A percentile compares a stretch with the other conserved stretches of the same genome.
These are phyloP conservation scores for Drosophila hawaiiensis DNA, from an alignment of 2,888 invertebrate species.

Conservation along the genomic window DNA sequence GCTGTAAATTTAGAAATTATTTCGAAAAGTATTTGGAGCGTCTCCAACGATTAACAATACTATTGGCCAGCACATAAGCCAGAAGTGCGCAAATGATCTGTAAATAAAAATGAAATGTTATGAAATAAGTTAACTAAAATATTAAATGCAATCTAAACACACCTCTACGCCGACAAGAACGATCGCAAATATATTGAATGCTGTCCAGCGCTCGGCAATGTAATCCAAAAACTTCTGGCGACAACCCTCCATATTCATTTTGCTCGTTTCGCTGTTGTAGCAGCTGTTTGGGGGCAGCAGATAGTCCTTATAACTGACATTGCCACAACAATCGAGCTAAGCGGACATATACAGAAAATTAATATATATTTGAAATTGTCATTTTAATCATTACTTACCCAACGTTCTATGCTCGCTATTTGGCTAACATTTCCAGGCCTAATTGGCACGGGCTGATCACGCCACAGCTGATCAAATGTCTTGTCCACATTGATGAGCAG, in stretches of 20 bases:
- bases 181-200: slow-evolving; percentile 72
- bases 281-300: slow-evolving; percentile 76
- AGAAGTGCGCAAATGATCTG: slow-evolving; percentile 79
- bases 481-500: slow-evolving; percentile 79
- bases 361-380: background rate
- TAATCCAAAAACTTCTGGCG: slow-evolving; percentile 81
- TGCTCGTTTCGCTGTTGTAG: slow-evolving; percentile 70
- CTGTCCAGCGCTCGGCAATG: slow-evolving; percentile 74
- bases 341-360: background rate
- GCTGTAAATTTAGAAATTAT: slow-evolving; percentile 50
- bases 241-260: slow-evolving; percentile 77
- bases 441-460: slow-evolving; percentile 77
- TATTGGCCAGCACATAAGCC: slow-evolving; percentile 80
- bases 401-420: slow-evolving; percentile 78
- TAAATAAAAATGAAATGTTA: slow-evolving; percentile 8
- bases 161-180: slow-evolving; percentile 79
- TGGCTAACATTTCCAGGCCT: slow-evolving; percentile 79
- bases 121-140: background rate
- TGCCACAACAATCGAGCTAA: slow-evolving; percentile 82
- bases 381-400: slow-evolving; percentile 59
- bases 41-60: slow-evolving; percentile 83
- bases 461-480: slow-evolving; percentile 79
- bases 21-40: slow-evolving; percentile 83
- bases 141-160: background rate
- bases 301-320: slow-evolving; percentile 74